A percentile compares a stretch with the other conserved stretches of the same genome.
Evolutionary conservation across 2,113 vertebrate species (phyloP).

Genomic region (Hippocampus mohnikei): DNA sequence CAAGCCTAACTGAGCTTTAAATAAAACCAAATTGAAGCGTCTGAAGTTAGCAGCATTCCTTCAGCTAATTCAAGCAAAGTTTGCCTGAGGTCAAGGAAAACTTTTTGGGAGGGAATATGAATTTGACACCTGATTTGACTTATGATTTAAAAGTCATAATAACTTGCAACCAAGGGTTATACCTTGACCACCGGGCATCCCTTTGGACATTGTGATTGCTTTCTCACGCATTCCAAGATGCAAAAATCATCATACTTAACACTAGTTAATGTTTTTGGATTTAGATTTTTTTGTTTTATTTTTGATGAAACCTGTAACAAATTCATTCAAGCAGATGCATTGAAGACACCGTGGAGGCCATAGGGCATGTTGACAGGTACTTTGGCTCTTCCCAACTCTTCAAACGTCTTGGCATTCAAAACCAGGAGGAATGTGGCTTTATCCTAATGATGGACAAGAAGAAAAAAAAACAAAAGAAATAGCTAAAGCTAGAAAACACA

Average conservation of each 20-base stretch:
- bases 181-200: background rate
- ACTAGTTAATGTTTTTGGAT: no score
- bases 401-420: slow-evolving; percentile 84
- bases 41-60: background rate
- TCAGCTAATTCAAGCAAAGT: background rate
- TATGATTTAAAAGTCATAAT: background rate
- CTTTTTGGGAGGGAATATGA: background rate
- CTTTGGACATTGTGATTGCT: background rate
- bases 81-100: background rate
- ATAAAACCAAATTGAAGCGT: background rate
- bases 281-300: background rate
- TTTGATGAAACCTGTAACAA: background rate
- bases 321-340: slow-evolving; percentile 22
- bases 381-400: slow-evolving; percentile 83
- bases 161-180: background rate
- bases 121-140: background rate
- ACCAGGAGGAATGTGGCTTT: slow-evolving; percentile 82
- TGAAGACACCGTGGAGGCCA: slow-evolving; percentile 88
- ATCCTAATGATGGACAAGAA: background rate
- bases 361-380: slow-evolving; percentile 85
- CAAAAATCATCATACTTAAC: background rate
- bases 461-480: no score
- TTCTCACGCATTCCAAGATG: background rate
- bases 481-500: background rate
- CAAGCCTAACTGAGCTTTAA: background rate